Conservation (phyloP, 2,113 vertebrate genomes). For the Sebastes fasciatus region DNA sequence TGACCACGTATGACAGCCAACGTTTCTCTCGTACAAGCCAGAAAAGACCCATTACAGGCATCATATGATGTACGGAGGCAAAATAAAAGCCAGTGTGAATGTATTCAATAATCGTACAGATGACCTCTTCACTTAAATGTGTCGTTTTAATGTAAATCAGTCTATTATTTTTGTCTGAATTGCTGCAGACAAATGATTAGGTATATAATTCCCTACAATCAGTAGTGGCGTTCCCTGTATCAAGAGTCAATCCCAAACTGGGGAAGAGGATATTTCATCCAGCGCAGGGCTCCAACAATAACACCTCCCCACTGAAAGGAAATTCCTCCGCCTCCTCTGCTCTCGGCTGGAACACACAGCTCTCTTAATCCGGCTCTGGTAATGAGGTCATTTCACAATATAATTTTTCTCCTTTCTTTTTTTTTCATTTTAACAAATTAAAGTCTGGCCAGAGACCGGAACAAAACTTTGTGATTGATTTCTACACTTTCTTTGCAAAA, state of each 20-base stretch:
- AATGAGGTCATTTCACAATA: slow-evolving; percentile 86
- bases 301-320: slow-evolving; percentile 87
- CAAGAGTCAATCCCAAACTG: slow-evolving; percentile 77
- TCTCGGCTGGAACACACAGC: slow-evolving; percentile 81
- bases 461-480: slow-evolving; percentile 38
- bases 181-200: slow-evolving; percentile 68
- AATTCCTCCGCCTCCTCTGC: slow-evolving; percentile 84
- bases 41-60: slow-evolving; percentile 5
- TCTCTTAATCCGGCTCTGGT: slow-evolving; percentile 82
- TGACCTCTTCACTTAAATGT: slow-evolving; percentile 3
- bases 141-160: slow-evolving; percentile 26
- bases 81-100: slow-evolving; percentile 1
- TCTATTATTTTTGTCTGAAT: slow-evolving; percentile 39
- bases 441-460: slow-evolving; percentile 76
- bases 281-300: slow-evolving; percentile 87
- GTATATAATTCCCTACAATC: slow-evolving; percentile 75
- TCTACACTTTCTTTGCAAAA: slow-evolving; percentile 14
- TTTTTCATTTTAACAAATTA: slow-evolving; percentile 71
- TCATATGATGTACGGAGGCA: slow-evolving; percentile 15
- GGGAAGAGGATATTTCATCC: slow-evolving; percentile 79
- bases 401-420: slow-evolving; percentile 81
- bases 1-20: slow-evolving; percentile 19
- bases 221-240: slow-evolving; percentile 72
- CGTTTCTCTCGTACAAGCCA: slow-evolving; percentile 20
- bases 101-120: slow-evolving; percentile 13